Conservation (phyloP, 2,113 vertebrate genomes). For the Uria lomvia region DNA sequence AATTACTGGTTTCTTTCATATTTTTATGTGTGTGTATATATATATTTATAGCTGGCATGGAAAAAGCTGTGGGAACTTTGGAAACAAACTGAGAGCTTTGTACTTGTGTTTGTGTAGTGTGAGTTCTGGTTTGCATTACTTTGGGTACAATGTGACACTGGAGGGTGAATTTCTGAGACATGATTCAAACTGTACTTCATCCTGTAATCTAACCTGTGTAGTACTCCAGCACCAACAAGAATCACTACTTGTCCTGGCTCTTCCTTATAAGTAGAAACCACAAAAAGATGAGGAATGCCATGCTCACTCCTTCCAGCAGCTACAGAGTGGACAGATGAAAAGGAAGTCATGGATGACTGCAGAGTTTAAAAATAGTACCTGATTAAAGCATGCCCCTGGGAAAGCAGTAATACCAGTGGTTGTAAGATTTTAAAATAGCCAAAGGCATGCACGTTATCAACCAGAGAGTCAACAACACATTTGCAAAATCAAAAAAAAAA, state of each 20-base stretch:
- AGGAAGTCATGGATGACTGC: neutral
- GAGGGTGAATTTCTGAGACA: constrained; percentile 34
- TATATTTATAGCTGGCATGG: neutral
- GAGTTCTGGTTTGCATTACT: constrained; percentile 44
- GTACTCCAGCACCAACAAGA: neutral
- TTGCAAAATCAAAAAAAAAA: neutral
- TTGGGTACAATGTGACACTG: neutral
- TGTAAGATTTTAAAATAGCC: neutral
- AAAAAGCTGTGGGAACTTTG: constrained; percentile 2
- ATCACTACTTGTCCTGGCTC: neutral
- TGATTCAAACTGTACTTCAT: constrained; percentile 16
- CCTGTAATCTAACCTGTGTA: neutral
- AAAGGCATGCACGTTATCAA: neutral
- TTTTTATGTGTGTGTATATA: neutral
- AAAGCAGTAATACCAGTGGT: neutral
- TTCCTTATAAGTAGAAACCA: constrained; percentile 28
- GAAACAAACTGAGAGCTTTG: neutral
- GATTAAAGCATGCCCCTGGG: neutral
- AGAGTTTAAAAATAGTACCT: constrained; percentile 10
- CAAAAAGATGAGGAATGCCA: neutral
- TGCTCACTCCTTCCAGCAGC: neutral
- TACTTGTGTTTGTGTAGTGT: neutral
- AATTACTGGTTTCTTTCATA: neutral
- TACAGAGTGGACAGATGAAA: neutral
- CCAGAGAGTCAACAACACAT: neutral